These are phyloP conservation scores for Thaumetopoea pityocampa DNA, from an alignment of 1,140 invertebrate species.

Conservation along the genomic window DNA sequence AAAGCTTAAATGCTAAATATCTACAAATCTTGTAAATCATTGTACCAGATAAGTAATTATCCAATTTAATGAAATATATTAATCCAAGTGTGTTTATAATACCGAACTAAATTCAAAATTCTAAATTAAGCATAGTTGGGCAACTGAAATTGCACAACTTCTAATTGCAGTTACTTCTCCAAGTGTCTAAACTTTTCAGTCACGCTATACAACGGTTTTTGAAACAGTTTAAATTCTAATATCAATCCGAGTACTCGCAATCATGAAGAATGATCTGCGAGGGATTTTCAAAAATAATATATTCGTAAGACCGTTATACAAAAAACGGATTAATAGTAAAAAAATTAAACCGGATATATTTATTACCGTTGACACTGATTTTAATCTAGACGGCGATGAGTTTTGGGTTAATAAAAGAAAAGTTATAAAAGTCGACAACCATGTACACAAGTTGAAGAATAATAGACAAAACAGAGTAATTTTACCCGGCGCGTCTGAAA, in stretches of 20 bases:
- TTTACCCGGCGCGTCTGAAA: slow-evolving; percentile 33
- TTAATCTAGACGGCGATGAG: slow-evolving; percentile 45
- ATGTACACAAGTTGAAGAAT: slow-evolving; percentile 27
- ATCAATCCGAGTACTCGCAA: slow-evolving; percentile 4
- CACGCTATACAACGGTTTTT: slow-evolving; percentile 30
- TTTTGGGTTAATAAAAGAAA: slow-evolving; percentile 40
- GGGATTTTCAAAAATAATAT: slow-evolving; percentile 50
- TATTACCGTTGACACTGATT: slow-evolving; percentile 35
- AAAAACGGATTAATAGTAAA: slow-evolving; percentile 31
- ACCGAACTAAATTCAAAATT: too few species aligned
- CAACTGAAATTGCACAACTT: slow-evolving; percentile 12
- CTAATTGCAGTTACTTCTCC: slow-evolving; percentile 9
- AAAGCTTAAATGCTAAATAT: too few species aligned
- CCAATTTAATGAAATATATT: too few species aligned
- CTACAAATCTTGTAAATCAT: too few species aligned
- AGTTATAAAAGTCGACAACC: slow-evolving; percentile 24
- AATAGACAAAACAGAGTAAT: slow-evolving; percentile 29
- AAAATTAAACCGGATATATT: slow-evolving; percentile 27
- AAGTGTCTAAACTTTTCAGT: slow-evolving; percentile 12
- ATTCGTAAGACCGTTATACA: slow-evolving; percentile 55
- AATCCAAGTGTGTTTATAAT: too few species aligned
- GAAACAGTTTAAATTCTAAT: background rate
- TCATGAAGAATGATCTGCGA: slow-evolving; percentile 27
- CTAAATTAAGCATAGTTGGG: slow-evolving; percentile 4
- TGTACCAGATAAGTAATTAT: too few species aligned